These are phyloP conservation scores for Trypoxylon attenuatum DNA, from an alignment of 2,888 invertebrate species.

Conservation along the genomic window DNA sequence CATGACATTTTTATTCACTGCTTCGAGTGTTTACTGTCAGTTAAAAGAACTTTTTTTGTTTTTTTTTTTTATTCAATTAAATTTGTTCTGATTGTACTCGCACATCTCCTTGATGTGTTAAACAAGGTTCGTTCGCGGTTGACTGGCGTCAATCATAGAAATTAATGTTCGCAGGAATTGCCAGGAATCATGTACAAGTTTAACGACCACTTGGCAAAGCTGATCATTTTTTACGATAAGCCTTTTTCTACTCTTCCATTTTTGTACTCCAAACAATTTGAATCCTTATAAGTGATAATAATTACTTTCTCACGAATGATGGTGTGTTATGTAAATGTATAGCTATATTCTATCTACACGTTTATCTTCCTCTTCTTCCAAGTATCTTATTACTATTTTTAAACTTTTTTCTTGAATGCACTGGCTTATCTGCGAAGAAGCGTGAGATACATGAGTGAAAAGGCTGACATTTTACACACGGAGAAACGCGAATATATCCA, in stretches of 20 bases:
- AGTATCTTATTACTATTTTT: background rate
- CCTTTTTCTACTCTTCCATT: slow-evolving; percentile 59
- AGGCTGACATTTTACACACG: slow-evolving; percentile 5
- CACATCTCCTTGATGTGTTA: too few relatives aligned
- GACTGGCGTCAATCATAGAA: too few relatives aligned
- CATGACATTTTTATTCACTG: background rate
- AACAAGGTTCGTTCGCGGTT: too few relatives aligned
- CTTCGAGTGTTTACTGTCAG: too few relatives aligned
- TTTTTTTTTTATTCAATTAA: too few relatives aligned
- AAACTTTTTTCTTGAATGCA: background rate
- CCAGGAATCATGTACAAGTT: too few relatives aligned
- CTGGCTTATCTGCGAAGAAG: slow-evolving; percentile 4
- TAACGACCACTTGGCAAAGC: slow-evolving; percentile 1
- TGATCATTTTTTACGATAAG: slow-evolving; percentile 16
- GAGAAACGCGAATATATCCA: slow-evolving; percentile 11
- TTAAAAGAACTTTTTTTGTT: too few relatives aligned
- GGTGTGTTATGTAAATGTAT: background rate
- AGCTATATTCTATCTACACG: background rate
- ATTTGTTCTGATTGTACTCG: too few relatives aligned
- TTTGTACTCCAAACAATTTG: slow-evolving; percentile 44
- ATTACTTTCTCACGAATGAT: slow-evolving; percentile 5
- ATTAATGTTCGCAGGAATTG: too few relatives aligned
- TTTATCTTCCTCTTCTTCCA: background rate
- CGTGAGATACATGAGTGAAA: background rate
- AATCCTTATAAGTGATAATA: too few relatives aligned